Base-by-base conservation (phyloP, 1,140 invertebrate genomes). In the Pogonognathellus flavescens region DNA sequence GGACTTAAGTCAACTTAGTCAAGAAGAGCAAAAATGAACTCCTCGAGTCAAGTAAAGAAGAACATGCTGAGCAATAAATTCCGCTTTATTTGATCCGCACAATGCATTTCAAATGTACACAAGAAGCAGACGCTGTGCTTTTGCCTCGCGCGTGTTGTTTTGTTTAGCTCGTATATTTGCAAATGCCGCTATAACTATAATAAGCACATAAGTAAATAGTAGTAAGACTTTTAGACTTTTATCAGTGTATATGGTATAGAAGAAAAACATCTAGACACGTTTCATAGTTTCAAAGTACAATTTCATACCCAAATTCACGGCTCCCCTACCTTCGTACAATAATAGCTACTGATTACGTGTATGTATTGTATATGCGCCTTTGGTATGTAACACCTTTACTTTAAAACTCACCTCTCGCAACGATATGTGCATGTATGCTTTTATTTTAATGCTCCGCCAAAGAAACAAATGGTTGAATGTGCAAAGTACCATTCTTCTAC, bases 31-130 rank as follows among this genome's bases (percentile, higher is more conserved):
- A 76, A 57, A 41, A 76, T 76, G 70, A 76, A 76, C 25, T 16
- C 70, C 25, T 16, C 70, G 41, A 76, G 41, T 50, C 31, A 76
- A 76, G 70, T n/a, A 76, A 57, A 57, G 53, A 57, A 76, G 50
- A 81, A 25, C 80, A 81, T 53, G 57, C 57, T 59, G 81, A 16
- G 81, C 22, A 82, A 82, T 82, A 82, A 82, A 82, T 82, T 82
- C 57, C 49, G 59, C 41, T 82, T 82, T 82, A 82, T 82, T 82
- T 82, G 57, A 82, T 62, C 31, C 81, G 22, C 81, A 82, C 57
- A 82, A 59, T 60, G 70, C 70, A 76, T 76, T 76, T 41, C 70
- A 76, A 76, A 49, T 20, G 16, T 57, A 60, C 60, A 82, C 60
- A 57, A 60, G 31, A 22, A 60, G 60, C 60, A 31, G 14, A 25